phyloP scores from a whole-genome alignment of 2,888 invertebrate genomes.

The Ectropis crepuscularia region DNA sequence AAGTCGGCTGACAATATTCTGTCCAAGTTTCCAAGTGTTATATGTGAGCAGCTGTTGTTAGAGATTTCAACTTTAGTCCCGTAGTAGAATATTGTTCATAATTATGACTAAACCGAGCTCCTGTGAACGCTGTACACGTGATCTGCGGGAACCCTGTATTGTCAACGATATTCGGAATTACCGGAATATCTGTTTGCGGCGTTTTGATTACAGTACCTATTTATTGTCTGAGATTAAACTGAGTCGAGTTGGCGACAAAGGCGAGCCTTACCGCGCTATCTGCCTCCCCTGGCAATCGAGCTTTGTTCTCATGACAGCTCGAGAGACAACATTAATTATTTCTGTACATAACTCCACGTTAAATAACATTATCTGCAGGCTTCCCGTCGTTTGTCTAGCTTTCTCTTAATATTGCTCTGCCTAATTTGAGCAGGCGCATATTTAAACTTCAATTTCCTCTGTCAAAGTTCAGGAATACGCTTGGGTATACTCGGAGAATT shows the following conservation, averaged over 20 bases:
- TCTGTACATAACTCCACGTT: slow-evolving; percentile 16
- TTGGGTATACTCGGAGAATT: no score
- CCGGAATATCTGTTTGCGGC: slow-evolving; percentile 41
- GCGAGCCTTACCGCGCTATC: slow-evolving; percentile 33
- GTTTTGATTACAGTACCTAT: slow-evolving; percentile 39
- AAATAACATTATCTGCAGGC: slow-evolving; percentile 16
- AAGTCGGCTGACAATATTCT: no score
- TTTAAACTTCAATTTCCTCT: slow-evolving; percentile 2
- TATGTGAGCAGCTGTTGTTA: no score
- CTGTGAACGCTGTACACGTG: no score
- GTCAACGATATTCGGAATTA: slow-evolving; percentile 37
- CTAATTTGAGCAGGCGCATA: background rate
- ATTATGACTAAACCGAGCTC: no score
- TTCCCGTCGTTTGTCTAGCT: slow-evolving; percentile 13
- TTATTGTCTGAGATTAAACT: slow-evolving; percentile 18
- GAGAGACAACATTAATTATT: slow-evolving; percentile 46
- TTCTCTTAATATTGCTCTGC: slow-evolving; percentile 4
- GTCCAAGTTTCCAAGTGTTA: no score
- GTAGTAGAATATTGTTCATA: no score
- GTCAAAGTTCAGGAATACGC: background rate
- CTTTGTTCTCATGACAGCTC: slow-evolving; percentile 44
- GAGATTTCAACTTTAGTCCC: no score
- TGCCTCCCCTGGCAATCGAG: slow-evolving; percentile 34
- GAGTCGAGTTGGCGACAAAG: slow-evolving; percentile 46
- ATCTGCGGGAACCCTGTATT: slow-evolving; percentile 30